Evolutionary conservation across 2,888 invertebrate species (phyloP).

Genomic region (Standfussiana lucernea): DNA sequence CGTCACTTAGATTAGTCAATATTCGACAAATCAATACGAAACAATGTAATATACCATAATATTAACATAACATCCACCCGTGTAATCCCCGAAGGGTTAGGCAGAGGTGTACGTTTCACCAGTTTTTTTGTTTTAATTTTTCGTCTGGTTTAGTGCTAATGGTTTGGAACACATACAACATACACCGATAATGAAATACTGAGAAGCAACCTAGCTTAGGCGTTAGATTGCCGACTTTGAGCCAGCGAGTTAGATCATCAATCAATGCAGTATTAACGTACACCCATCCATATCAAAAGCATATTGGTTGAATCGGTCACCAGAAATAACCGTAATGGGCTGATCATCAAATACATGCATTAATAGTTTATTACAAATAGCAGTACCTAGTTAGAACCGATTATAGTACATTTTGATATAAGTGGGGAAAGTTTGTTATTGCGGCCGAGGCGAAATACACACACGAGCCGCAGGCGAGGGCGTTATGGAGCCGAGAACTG

Average conservation of each 20-base stretch:
- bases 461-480: no score
- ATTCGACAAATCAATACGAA: neutral
- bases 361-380: neutral
- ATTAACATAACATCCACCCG: no score
- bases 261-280: neutral
- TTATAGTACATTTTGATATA: no score
- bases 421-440: no score
- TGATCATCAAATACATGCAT: neutral
- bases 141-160: neutral
- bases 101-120: no score
- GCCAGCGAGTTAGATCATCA: neutral
- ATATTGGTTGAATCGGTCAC: neutral
- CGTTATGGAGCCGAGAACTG: no score
- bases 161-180: neutral
- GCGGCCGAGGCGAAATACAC: no score
- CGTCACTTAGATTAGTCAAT: neutral
- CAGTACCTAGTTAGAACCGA: neutral
- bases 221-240: neutral
- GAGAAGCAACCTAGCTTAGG: neutral
- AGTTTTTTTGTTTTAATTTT: no score
- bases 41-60: neutral
- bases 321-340: neutral
- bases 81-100: no score
- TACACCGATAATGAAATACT: neutral
- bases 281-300: neutral